Evolutionary conservation across 2,797 vertebrate genomes (phyloP), one percentile per base, ranked within the genome.

Genomic region (Ptychadena robeensis): DNA sequence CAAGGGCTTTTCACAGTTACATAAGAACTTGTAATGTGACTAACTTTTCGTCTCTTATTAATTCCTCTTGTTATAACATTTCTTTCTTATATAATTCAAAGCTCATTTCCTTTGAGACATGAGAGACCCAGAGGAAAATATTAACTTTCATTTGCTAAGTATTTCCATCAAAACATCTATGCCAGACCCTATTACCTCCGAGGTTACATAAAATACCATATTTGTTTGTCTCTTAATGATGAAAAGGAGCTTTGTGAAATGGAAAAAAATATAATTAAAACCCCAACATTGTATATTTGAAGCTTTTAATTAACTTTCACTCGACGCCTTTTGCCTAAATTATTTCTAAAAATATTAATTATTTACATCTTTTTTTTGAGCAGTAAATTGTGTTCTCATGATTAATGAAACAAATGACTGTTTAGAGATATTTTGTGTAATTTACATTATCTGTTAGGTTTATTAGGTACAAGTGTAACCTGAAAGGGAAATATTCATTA

Each of bases 161-260:
- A 73, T 69, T 59, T 73, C 25, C 70, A 66, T 82, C 73, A 63
- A 83, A 72, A 73, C 79, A 73, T 73, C 68, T 31, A 12, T 28
- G 18, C 14, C 67, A 71, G 82, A 73, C 75, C 82, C 44, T 38
- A 68, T 79, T 73, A 83, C 82, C 69, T 59, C 18, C 31, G 44
- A 83, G 82, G 82, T 79, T 83, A 73, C 61, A 37, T 22, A 64
- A 73, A 73, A 83, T 79, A 77, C 53, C 34, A 69, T 77, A 79
- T 79, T 83, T 83, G 71, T 81, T 81, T 81, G 75, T 72, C 75
- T 73, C 22, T 59, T 83, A 83, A 79, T 79, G 75, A 83, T 73
- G 37, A 78, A 68, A 78, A 78, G 77, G 75, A 61, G 61, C 66
- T 67, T 73, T 35, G 37, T 59, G 44, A 73, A 83, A 83, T 67